These are phyloP conservation scores for Bilobella aurantiaca DNA, from an alignment of 1,140 invertebrate species.

Conservation along the genomic window DNA sequence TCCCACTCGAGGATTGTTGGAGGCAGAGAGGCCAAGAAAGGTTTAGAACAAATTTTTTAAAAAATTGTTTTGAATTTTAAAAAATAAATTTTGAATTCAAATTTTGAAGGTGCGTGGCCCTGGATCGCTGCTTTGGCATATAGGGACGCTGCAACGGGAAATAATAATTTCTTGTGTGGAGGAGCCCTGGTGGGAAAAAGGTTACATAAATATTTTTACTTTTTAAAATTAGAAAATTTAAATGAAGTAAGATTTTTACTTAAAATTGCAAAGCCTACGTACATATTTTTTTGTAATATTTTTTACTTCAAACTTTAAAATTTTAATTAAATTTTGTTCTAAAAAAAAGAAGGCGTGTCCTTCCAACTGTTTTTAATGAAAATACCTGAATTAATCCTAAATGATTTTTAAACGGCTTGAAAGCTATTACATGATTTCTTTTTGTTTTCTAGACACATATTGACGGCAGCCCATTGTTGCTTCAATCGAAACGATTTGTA, in stretches of 20 bases:
- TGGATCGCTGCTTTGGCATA: slow-evolving; percentile 62
- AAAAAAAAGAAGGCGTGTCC: too few relatives aligned
- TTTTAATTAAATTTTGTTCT: too few relatives aligned
- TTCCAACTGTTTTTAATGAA: too few relatives aligned
- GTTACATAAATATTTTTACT: slow-evolving; percentile 42
- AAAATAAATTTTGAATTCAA: background rate
- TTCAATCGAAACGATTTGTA: slow-evolving; percentile 50
- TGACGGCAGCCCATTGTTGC: slow-evolving; percentile 79
- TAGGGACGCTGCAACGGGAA: slow-evolving; percentile 39
- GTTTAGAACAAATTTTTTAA: slow-evolving; percentile 9
- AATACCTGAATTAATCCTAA: too few relatives aligned
- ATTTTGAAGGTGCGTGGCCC: slow-evolving; percentile 53
- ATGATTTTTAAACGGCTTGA: too few relatives aligned
- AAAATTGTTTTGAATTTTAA: background rate
- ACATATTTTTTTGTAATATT: too few relatives aligned
- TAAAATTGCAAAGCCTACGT: too few relatives aligned
- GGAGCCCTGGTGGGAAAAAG: slow-evolving; percentile 60
- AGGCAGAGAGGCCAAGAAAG: slow-evolving; percentile 23
- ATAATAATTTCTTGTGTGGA: slow-evolving; percentile 61
- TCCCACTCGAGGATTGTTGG: slow-evolving; percentile 28
- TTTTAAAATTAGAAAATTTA: background rate
- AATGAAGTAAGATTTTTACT: too few relatives aligned
- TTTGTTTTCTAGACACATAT: background rate
- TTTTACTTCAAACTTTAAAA: too few relatives aligned
- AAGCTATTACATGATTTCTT: background rate